Conservation (phyloP, 2,113 vertebrate genomes). For the Passer montanus region DNA sequence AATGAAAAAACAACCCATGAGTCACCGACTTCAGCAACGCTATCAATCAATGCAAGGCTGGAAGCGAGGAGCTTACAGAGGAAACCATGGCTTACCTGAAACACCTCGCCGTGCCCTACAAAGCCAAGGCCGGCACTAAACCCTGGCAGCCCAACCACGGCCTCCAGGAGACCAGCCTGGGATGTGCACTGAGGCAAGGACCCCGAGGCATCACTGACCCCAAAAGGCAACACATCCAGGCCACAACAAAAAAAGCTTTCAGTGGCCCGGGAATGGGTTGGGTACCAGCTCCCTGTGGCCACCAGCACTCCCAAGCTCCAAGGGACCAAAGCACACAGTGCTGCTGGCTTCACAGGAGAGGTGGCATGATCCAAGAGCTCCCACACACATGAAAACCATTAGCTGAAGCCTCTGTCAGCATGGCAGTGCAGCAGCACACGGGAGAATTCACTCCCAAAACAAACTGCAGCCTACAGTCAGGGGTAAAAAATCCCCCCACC, state of each 20-base stretch:
- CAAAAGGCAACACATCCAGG: neutral
- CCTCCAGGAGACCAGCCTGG: neutral
- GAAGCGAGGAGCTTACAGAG: neutral
- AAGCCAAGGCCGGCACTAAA: neutral
- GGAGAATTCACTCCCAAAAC: neutral
- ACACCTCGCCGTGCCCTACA: neutral
- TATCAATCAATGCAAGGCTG: slow-evolving; percentile 45
- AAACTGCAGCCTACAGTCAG: neutral
- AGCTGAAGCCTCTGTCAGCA: neutral
- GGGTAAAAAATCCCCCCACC: neutral
- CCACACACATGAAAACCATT: rapidly evolving
- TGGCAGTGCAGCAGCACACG: rapidly evolving
- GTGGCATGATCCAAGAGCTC: rapidly evolving
- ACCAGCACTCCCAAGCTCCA: neutral
- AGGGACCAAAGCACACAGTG: rapidly evolving
- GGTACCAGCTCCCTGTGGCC: rapidly evolving
- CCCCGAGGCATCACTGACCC: rapidly evolving
- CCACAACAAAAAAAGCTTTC: rapidly evolving
- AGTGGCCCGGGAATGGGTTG: rapidly evolving
- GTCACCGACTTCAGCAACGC: slow-evolving; percentile 19
- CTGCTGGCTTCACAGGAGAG: neutral
- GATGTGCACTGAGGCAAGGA: neutral
- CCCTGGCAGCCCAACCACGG: neutral
- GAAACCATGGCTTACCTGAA: slow-evolving; percentile 22
- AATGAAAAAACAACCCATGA: slow-evolving; percentile 58